Evolutionary conservation across 2,113 vertebrate species (phyloP), one percentile per base, ranked within the genome.

Genomic region (Atrichornis clamosus): DNA sequence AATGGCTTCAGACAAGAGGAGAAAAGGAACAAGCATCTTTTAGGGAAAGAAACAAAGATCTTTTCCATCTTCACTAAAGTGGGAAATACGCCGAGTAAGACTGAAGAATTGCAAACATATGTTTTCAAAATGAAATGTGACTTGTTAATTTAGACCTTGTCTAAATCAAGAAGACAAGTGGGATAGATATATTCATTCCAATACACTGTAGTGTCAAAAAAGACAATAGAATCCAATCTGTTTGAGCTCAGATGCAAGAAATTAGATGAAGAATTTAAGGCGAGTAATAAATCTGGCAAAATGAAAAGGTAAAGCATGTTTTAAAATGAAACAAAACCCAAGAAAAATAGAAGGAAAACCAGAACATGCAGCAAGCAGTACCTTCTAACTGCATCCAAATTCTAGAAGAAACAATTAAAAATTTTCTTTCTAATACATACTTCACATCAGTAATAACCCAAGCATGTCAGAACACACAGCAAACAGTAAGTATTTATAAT

Each of bases 101-200:
- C 83, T 60, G 42, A 87, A 89, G 87, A 97, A 97, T 96, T 97
- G 83, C 88, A 96, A 97, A 96, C 97, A 97, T 96, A 94, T 97
- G 96, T 84, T 97, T 96, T 94, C 60, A 93, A 98, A 97, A 93
- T 94, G 91, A 97, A 90, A 97, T 80, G 84, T 75, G 94, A 96
- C 95, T 97, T 95, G 78, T 84, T 97, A 94, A 97, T 93, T 96
- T 93, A 96, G 92, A 97, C 87, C 96, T 96, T 91, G 91, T 95
- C 96, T 95, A 96, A 94, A 93, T 93, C 68, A 95, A 94, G 79
- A 94, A 89, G 93, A 93, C 56, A 77, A 94, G 89, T 85, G 69
- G 59, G 91, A 93, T 89, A 94, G 92, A 53, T 96, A 93, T 83
- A 97, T 87, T 97, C 80, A 95, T 96, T 95, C 88, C 89, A 95